Evolutionary conservation across 2,113 vertebrate species (phyloP).

Genomic region (Hiodon tergisus): DNA sequence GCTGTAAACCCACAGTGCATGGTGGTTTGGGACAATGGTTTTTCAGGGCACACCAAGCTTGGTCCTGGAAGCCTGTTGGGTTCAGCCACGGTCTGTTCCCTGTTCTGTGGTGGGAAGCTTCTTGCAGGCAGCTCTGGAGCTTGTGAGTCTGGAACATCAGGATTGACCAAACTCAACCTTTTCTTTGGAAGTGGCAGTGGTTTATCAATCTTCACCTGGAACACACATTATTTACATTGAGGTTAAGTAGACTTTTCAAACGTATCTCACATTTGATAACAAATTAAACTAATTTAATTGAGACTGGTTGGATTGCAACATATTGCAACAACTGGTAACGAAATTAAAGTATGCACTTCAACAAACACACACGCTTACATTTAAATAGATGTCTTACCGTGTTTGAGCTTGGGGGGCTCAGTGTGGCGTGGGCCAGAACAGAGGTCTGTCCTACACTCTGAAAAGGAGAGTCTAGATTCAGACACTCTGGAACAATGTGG

Average conservation of each 20-base stretch:
- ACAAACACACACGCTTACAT: background rate
- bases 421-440: background rate
- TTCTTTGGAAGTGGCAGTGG: slow-evolving; percentile 34
- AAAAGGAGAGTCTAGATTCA: background rate
- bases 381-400: slow-evolving; percentile 32
- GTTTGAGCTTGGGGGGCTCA: background rate
- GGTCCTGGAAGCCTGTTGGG: background rate
- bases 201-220: slow-evolving; percentile 4
- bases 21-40: background rate
- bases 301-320: background rate
- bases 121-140: slow-evolving; percentile 43
- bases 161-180: background rate
- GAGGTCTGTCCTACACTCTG: background rate
- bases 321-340: background rate
- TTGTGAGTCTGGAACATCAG: slow-evolving; percentile 9
- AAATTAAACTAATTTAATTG: background rate
- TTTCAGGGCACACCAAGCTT: background rate
- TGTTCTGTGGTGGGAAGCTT: slow-evolving; percentile 11
- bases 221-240: background rate
- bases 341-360: background rate
- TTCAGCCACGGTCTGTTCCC: slow-evolving; percentile 12
- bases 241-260: background rate
- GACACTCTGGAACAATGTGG: slow-evolving; percentile 29
- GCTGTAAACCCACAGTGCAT: background rate
- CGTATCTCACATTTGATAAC: background rate